Evolutionary conservation across 2,888 invertebrate genomes (phyloP).

Genomic region (Corbicula japonica): DNA sequence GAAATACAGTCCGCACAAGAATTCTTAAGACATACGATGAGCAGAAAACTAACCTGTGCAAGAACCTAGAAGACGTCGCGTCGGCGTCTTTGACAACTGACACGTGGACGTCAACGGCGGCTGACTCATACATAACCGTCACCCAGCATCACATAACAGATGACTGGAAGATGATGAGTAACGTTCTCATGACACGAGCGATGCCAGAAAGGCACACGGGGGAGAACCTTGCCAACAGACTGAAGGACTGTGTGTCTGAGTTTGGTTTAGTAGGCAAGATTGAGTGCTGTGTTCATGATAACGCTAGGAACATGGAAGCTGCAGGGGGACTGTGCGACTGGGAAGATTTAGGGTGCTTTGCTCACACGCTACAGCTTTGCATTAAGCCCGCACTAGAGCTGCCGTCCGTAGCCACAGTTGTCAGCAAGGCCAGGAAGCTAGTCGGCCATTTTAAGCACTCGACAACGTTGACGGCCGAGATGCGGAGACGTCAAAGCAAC

Average conservation of each 20-base stretch:
- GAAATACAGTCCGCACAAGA: no score
- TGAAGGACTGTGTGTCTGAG: constrained; percentile 21
- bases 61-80: no score
- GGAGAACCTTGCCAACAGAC: no score
- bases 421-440: constrained; percentile 29
- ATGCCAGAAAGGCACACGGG: no score
- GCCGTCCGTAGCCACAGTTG: constrained; percentile 9
- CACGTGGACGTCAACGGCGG: no score
- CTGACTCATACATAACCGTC: no score
- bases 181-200: no score
- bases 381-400: constrained; percentile 42
- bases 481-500: constrained; percentile 21
- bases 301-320: constrained; percentile 41
- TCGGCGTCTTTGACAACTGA: no score
- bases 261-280: constrained; percentile 32
- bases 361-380: constrained; percentile 47
- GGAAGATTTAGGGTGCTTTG: constrained; percentile 33
- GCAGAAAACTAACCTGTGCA: no score
- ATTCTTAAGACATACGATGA: no score
- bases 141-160: no score
- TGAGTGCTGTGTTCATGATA: constrained; percentile 29
- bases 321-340: constrained; percentile 26
- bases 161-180: no score
- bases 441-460: constrained; percentile 54
- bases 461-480: constrained; percentile 33